phyloP scores from a whole-genome alignment of 2,113 vertebrate genomes.

The Hippocampus comes region DNA sequence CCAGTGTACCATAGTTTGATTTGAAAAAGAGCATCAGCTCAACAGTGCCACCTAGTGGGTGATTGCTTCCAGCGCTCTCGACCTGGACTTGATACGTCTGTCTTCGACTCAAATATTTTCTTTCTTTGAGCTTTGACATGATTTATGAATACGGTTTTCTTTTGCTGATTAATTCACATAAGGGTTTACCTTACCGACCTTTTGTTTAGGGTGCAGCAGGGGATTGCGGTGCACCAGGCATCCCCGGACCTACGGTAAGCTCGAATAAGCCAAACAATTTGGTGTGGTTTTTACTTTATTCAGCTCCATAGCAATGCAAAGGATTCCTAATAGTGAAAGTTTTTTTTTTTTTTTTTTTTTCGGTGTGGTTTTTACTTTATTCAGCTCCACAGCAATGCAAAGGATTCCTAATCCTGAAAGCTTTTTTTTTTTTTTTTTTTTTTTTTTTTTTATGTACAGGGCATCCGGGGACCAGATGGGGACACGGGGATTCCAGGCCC shows the following conservation, averaged over 20 bases:
- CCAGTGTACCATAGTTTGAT: not conserved
- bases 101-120: not conserved
- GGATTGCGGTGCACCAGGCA: constrained; percentile 68
- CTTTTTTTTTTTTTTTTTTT: no score
- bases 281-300: not conserved
- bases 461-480: constrained; percentile 70
- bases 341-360: not conserved
- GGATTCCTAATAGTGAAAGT: not conserved
- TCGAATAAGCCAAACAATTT: not conserved
- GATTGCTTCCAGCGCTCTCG: not conserved
- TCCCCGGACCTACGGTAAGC: constrained; percentile 71
- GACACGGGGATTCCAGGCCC: constrained; percentile 75
- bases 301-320: not conserved
- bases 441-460: constrained; percentile 59
- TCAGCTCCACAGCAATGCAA: not conserved
- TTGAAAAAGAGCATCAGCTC: not conserved
- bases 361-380: not conserved
- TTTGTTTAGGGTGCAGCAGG: constrained; percentile 74
- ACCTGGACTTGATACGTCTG: not conserved
- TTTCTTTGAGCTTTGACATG: not conserved
- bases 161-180: not conserved
- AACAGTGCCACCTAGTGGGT: constrained; percentile 43
- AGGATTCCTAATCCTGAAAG: not conserved
- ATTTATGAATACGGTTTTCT: not conserved
- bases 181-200: not conserved